Conservation (phyloP, 2,113 vertebrate genomes). For the Cololabis saira region DNA sequence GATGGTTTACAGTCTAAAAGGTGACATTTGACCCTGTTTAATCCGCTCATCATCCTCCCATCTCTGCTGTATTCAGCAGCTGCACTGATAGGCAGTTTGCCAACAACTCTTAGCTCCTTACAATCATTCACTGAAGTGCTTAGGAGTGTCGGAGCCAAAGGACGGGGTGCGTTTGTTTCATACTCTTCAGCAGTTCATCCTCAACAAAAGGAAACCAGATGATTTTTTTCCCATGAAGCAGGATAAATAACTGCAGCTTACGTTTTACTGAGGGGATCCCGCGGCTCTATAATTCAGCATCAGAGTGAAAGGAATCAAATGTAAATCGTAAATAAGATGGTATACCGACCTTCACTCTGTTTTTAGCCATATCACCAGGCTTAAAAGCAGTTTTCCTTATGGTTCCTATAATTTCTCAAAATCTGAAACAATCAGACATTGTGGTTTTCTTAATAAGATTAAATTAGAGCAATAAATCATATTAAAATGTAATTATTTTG, state of each 20-base stretch:
- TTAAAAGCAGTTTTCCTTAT: background rate
- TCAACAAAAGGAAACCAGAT: constrained; percentile 71
- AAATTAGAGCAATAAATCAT: too few relatives aligned
- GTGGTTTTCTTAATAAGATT: too few relatives aligned
- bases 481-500: too few relatives aligned
- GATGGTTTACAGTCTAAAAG: constrained; percentile 59
- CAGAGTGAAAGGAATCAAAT: constrained; percentile 35
- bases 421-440: too few relatives aligned
- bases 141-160: constrained; percentile 59
- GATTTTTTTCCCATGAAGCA: constrained; percentile 49
- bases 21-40: constrained; percentile 57
- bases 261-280: constrained; percentile 46
- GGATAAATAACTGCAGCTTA: constrained; percentile 50
- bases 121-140: constrained; percentile 68
- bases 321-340: constrained; percentile 16
- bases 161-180: constrained; percentile 58
- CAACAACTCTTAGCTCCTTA: constrained; percentile 63
- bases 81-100: constrained; percentile 76
- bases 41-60: constrained; percentile 52
- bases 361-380: background rate
- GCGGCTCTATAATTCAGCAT: constrained; percentile 16
- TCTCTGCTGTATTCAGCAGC: constrained; percentile 66
- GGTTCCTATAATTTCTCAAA: too few relatives aligned
- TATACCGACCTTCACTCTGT: background rate
- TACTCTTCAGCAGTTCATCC: constrained; percentile 64